Evolutionary conservation across 2,888 invertebrate species (phyloP).

Genomic region (Hypomecis punctinalis): DNA sequence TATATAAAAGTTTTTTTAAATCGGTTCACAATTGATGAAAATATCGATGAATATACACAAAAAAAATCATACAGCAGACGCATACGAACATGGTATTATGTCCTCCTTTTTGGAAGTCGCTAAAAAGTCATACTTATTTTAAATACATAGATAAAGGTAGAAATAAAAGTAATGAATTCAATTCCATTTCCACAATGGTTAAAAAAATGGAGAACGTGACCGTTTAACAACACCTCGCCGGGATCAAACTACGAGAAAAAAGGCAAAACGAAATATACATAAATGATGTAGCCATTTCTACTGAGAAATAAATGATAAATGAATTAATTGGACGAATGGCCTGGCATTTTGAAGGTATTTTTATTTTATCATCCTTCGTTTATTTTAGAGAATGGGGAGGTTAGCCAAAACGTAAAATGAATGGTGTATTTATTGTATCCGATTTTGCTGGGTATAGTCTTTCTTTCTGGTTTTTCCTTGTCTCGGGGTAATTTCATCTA

Average conservation of each 20-base stretch:
- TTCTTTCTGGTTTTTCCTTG: no score
- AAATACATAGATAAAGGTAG: no score
- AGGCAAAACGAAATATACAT: conserved; percentile 40
- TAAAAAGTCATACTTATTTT: no score
- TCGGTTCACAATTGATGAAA: no score
- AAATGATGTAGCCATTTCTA: conserved; percentile 44
- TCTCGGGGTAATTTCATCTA: no score
- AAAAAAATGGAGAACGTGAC: conserved; percentile 4
- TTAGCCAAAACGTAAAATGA: conserved; percentile 12
- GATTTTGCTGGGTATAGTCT: no score
- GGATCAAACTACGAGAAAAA: conserved; percentile 23
- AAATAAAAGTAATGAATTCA: background rate
- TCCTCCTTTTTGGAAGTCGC: no score
- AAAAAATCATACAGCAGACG: no score
- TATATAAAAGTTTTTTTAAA: no score
- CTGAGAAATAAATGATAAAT: conserved; percentile 46
- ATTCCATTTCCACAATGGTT: conserved; percentile 2
- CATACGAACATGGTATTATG: no score
- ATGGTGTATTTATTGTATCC: background rate
- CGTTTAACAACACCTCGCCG: conserved; percentile 14
- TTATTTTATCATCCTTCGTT: conserved; percentile 32
- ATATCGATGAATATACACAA: no score
- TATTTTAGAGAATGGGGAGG: conserved; percentile 1
- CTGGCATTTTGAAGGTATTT: conserved; percentile 41
- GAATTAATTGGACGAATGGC: conserved; percentile 53